Base-by-base conservation (phyloP, 2,113 vertebrate genomes). In the Peromyscus californicus region DNA sequence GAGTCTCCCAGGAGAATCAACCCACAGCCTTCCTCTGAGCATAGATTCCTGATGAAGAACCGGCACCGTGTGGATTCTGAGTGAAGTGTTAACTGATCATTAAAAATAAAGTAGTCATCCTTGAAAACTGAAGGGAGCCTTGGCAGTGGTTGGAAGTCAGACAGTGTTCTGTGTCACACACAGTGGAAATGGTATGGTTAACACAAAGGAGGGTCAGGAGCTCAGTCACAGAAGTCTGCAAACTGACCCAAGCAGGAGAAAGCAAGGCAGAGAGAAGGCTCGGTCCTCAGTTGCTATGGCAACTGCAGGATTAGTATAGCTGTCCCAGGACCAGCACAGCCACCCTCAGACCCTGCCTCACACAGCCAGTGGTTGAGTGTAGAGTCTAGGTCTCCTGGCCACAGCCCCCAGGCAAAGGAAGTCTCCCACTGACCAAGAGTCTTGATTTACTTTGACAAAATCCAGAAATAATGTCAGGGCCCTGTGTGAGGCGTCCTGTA, bases 211-310 rank as follows among this genome's bases (percentile, higher is more conserved):
- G 5, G 54, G 4, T n/a, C 57, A 67, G n/a, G 12, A 88, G 76
- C 42, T 79, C 51, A 83, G 51, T 45, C 78, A 48, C 26, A 26
- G 83, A 72, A 78, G 13, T 39, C 91, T 84, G 36, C 54, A 92
- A 70, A 65, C 9, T 17, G 16, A 7, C 9, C 54, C 21, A 22
- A 6, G 33, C 51, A 63, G 61, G 69, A 78, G 76, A 67, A 6
- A 69, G 15, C 21, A 2, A 1, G 12, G 42, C 29, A 2, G 17
- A 1, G 57, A 26, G 5, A 4, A 3, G 7, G 6, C 2, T 63
- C 9, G 5, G 36, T 29, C 42, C 11, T 8, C 61, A 24, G 70
- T 36, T 29, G 61, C 65, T 3, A 17, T 15, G 26, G 61, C 33
- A 42, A 29, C 21, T 36, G 57, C 39, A 63, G 39, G n/a, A 33